These are phyloP conservation scores for Acrocephalus scirpaceus DNA, from an alignment of 2,797 vertebrate species.

Conservation along the genomic window DNA sequence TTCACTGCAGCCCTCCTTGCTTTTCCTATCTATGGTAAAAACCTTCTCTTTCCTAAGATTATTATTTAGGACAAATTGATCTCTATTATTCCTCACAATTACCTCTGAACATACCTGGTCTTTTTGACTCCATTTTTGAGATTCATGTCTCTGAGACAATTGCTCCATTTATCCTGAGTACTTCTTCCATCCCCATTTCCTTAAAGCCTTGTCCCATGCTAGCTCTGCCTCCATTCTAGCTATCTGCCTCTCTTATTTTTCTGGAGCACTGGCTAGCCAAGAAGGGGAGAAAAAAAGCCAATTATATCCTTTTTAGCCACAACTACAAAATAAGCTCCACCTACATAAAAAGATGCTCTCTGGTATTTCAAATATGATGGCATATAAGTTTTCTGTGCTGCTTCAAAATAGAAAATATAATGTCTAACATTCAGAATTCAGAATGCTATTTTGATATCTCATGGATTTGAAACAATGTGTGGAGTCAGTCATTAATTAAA, in stretches of 20 bases:
- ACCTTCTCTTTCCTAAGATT: neutral
- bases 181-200: neutral
- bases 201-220: neutral
- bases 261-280: neutral
- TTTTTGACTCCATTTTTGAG: neutral
- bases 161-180: neutral
- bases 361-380: neutral
- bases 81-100: constrained; percentile 12
- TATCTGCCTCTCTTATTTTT: neutral
- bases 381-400: neutral
- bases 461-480: neutral
- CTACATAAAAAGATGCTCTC: neutral
- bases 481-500: neutral
- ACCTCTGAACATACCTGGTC: neutral
- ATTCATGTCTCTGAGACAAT: neutral
- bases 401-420: neutral
- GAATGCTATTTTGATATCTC: neutral
- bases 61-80: neutral
- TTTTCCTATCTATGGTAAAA: neutral
- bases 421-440: neutral
- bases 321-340: neutral
- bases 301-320: neutral
- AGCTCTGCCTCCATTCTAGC: neutral
- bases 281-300: neutral
- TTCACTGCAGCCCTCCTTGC: neutral